Evolutionary conservation across 2,888 invertebrate species (phyloP).

Genomic region (Drosophila rubida): DNA sequence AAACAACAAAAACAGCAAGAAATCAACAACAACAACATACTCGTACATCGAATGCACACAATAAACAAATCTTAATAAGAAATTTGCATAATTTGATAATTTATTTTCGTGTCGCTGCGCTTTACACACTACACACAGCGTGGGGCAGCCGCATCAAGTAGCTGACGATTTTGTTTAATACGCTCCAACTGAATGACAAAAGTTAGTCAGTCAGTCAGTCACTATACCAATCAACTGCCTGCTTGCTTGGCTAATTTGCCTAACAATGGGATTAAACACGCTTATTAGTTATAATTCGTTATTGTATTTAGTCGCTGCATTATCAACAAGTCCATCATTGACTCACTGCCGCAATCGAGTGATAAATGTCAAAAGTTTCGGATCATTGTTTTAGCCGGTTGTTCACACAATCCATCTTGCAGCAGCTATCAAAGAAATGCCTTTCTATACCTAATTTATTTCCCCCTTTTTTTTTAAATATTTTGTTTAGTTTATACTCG

Average conservation of each 20-base stretch:
- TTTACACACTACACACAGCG: conserved; percentile 28
- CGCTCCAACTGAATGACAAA: conserved; percentile 13
- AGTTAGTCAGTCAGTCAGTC: neutral
- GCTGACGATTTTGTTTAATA: conserved; percentile 37
- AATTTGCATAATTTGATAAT: conserved; percentile 73
- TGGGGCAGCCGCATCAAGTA: conserved; percentile 42
- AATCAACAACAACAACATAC: conserved; percentile 3
- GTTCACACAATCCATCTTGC: conserved; percentile 69
- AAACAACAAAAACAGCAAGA: neutral
- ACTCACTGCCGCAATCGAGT: conserved; percentile 17
- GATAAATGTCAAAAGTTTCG: conserved; percentile 48
- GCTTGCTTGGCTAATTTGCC: conserved; percentile 55
- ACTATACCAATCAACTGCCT: conserved; percentile 21
- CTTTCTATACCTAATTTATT: conserved; percentile 1
- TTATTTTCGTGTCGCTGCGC: conserved; percentile 60
- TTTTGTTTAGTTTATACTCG: neutral
- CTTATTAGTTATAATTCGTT: conserved; percentile 67
- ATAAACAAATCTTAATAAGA: conserved; percentile 50
- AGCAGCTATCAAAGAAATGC: conserved; percentile 14
- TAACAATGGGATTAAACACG: conserved; percentile 67
- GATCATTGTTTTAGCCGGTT: conserved; percentile 31
- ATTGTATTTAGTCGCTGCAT: conserved; percentile 53
- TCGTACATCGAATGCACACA: conserved; percentile 45
- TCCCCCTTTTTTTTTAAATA: neutral
- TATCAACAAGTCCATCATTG: conserved; percentile 43